Evolutionary conservation across 2,113 vertebrate species (phyloP).

Genomic region (Hydrolagus affinis): DNA sequence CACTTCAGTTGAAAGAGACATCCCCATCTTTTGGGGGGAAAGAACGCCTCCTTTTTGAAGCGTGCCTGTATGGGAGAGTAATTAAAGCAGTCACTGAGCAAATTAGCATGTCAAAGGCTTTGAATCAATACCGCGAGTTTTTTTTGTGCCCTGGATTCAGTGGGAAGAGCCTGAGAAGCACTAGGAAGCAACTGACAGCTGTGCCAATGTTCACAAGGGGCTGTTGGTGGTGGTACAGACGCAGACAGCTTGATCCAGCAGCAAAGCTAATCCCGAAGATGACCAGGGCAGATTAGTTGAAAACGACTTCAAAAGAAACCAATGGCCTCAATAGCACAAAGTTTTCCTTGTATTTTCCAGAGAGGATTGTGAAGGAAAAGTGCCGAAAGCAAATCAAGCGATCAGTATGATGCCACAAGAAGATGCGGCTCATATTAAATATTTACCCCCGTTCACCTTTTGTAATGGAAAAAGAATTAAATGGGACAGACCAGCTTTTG

Average conservation of each 20-base stretch:
- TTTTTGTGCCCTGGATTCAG: conserved; percentile 39
- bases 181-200: conserved; percentile 48
- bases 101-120: conserved; percentile 80
- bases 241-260: conserved; percentile 45
- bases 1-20: conserved; percentile 54
- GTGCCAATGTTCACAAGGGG: conserved; percentile 43
- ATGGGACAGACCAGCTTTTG: neutral
- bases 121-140: conserved; percentile 65
- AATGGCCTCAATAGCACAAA: conserved; percentile 49
- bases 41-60: conserved; percentile 75
- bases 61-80: conserved; percentile 51
- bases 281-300: conserved; percentile 48
- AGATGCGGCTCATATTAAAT: neutral
- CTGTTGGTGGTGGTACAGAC: conserved; percentile 29
- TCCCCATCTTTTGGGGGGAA: conserved; percentile 43
- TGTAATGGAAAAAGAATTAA: neutral
- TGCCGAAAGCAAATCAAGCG: conserved; percentile 34
- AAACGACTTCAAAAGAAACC: conserved; percentile 48
- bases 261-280: conserved; percentile 42
- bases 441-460: neutral
- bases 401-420: neutral
- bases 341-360: conserved; percentile 50
- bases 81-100: conserved; percentile 63
- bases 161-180: conserved; percentile 53
- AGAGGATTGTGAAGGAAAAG: conserved; percentile 51